A percentile compares a stretch with the other conserved stretches of the same genome.
Conservation (phyloP, 1,140 invertebrate species). For the Probaryconus sp. region DNA sequence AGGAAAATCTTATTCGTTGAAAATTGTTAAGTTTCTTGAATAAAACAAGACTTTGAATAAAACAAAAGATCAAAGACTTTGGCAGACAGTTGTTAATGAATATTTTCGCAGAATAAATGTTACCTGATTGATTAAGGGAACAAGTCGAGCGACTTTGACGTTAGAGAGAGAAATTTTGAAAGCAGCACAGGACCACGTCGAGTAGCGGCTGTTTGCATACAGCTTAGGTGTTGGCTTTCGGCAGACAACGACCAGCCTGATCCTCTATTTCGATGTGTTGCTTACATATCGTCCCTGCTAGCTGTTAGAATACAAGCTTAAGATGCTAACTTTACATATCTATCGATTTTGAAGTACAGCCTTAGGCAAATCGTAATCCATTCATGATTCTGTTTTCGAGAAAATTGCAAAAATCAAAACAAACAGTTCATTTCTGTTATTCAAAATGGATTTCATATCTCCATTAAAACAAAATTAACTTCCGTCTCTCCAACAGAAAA, state of each 20-base stretch:
- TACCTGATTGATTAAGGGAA: too few relatives aligned
- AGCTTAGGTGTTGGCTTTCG: conserved; percentile 66
- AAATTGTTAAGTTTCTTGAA: too few relatives aligned
- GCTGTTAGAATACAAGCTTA: conserved; percentile 35
- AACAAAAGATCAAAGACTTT: too few relatives aligned
- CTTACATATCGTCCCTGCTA: conserved; percentile 65
- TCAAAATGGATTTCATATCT: conserved; percentile 1
- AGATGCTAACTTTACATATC: conserved; percentile 45
- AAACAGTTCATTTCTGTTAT: too few relatives aligned
- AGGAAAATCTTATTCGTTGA: too few relatives aligned
- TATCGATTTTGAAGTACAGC: conserved; percentile 40
- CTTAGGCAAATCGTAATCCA: conserved; percentile 21
- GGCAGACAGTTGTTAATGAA: too few relatives aligned
- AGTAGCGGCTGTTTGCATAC: conserved; percentile 67
- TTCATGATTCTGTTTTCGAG: neutral
- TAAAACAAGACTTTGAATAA: too few relatives aligned
- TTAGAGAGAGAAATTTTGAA: conserved; percentile 24
- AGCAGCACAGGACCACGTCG: conserved; percentile 35
- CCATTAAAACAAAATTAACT: too few relatives aligned
- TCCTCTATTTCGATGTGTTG: conserved; percentile 57
- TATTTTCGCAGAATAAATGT: too few relatives aligned
- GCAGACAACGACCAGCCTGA: conserved; percentile 62
- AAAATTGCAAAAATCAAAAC: neutral
- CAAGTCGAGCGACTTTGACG: too few relatives aligned
- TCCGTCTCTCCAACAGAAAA: too few relatives aligned